A percentile compares a stretch with the other conserved stretches of the same genome.
phyloP scores from a whole-genome alignment of 2,888 invertebrate species.

The Tupiocoris notatus region DNA sequence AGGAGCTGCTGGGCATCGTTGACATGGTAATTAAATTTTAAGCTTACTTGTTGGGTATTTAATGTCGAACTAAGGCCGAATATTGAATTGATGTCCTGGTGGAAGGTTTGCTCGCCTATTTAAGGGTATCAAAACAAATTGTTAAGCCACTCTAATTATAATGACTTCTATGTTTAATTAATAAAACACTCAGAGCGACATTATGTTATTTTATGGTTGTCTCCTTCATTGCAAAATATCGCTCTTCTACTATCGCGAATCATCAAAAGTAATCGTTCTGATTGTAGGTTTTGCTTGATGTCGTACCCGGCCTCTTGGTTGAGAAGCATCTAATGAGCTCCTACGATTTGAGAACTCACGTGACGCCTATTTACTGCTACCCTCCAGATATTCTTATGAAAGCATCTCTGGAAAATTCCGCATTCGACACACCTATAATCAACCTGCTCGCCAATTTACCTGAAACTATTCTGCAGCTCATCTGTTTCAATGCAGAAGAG shows the following conservation, averaged over 20 bases:
- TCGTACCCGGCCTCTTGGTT: slow-evolving; percentile 66
- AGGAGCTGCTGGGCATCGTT: slow-evolving; percentile 64
- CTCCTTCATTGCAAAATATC: too few species aligned
- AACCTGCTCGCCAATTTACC: slow-evolving; percentile 57
- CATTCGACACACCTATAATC: slow-evolving; percentile 55
- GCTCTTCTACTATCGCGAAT: too few species aligned
- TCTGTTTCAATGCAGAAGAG: slow-evolving; percentile 61
- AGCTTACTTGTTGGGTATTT: too few species aligned
- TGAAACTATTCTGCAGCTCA: slow-evolving; percentile 60
- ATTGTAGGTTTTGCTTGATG: slow-evolving; percentile 61
- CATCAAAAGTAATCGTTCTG: too few species aligned
- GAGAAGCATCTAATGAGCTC: slow-evolving; percentile 67
- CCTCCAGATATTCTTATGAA: slow-evolving; percentile 54
- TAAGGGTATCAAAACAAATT: too few species aligned
- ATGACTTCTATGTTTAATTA: too few species aligned
- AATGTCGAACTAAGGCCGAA: too few species aligned
- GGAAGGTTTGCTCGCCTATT: too few species aligned
- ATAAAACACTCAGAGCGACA: too few species aligned
- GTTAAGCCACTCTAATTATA: too few species aligned
- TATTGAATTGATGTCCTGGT: too few species aligned
- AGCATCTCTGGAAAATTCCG: slow-evolving; percentile 55
- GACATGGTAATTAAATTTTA: slow-evolving; percentile 62
- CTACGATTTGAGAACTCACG: slow-evolving; percentile 58
- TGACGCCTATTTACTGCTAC: slow-evolving; percentile 54
- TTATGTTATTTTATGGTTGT: too few species aligned